Evolutionary conservation across 23 tunicate genomes (phyloP).

Genomic region (Clavelina lepadiformis): DNA sequence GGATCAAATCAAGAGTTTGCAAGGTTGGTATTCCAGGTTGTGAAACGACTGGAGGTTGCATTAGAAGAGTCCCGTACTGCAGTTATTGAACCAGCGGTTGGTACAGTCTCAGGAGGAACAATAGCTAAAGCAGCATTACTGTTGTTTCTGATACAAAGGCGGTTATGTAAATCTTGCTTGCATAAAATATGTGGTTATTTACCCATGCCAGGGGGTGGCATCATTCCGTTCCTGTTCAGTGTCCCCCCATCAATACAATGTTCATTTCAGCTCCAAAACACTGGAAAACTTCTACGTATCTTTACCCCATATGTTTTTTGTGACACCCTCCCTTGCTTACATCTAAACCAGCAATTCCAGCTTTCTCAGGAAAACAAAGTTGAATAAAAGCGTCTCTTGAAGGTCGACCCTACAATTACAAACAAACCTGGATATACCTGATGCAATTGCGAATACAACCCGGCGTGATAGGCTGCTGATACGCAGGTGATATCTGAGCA

Average conservation of each 20-base stretch:
- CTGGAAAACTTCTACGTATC: slow-evolving; percentile 99
- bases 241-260: slow-evolving; percentile 98
- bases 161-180: too few relatives aligned
- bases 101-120: too few relatives aligned
- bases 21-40: too few relatives aligned
- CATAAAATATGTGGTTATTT: too few relatives aligned
- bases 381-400: slow-evolving; percentile 99
- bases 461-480: slow-evolving; percentile 27
- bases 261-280: slow-evolving; percentile 99
- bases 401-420: slow-evolving; percentile 97
- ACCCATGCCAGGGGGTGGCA: slow-evolving; percentile 99
- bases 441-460: slow-evolving; percentile 81
- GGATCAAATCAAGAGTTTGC: too few relatives aligned
- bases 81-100: too few relatives aligned
- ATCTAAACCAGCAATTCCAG: slow-evolving; percentile 80
- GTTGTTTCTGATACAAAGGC: too few relatives aligned
- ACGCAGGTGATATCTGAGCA: too few relatives aligned
- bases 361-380: slow-evolving; percentile 57
- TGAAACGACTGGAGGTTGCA: too few relatives aligned
- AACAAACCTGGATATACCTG: too few relatives aligned
- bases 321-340: slow-evolving; percentile 99
- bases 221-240: slow-evolving; percentile 90
- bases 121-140: too few relatives aligned
- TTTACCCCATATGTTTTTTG: slow-evolving; percentile 97
- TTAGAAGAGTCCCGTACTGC: too few relatives aligned